Conservation (phyloP, 1,140 invertebrate species). For the Cotesia vestalis region DNA sequence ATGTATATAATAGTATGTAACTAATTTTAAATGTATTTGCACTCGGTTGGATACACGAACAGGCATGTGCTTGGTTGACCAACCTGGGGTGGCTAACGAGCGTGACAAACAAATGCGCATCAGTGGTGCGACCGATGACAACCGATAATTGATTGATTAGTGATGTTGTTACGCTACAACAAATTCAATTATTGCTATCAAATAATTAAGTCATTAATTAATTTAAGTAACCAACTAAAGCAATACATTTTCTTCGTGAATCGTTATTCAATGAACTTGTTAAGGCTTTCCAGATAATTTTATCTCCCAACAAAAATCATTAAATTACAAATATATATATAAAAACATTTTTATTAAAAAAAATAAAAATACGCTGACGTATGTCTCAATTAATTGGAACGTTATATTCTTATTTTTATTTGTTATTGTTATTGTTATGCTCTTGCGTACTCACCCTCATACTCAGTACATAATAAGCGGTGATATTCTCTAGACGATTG, state of each 20-base stretch:
- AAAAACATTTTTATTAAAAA: no score
- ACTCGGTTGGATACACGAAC: slow-evolving; percentile 34
- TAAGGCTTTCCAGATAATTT: no score
- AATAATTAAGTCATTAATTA: slow-evolving; percentile 1
- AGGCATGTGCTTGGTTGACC: slow-evolving; percentile 42
- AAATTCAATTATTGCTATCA: slow-evolving; percentile 23
- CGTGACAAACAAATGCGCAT: slow-evolving; percentile 47
- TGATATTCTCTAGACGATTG: slow-evolving; percentile 23
- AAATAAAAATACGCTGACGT: slow-evolving; percentile 16
- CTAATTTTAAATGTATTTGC: slow-evolving; percentile 42
- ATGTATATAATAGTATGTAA: background rate
- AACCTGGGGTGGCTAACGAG: slow-evolving; percentile 40
- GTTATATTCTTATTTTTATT: slow-evolving; percentile 30
- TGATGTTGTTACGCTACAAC: slow-evolving; percentile 19
- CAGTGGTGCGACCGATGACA: slow-evolving; percentile 31
- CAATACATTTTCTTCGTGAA: no score
- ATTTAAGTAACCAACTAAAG: background rate
- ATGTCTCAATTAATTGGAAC: slow-evolving; percentile 32
- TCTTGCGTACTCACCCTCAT: slow-evolving; percentile 19
- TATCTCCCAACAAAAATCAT: no score
- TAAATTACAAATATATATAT: no score
- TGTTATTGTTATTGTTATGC: slow-evolving; percentile 28
- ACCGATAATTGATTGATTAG: slow-evolving; percentile 45
- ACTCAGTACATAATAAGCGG: no score
- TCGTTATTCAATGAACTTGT: no score